Base-by-base conservation (phyloP, 2,797 vertebrate genomes). In the Nannoperca obscura region DNA sequence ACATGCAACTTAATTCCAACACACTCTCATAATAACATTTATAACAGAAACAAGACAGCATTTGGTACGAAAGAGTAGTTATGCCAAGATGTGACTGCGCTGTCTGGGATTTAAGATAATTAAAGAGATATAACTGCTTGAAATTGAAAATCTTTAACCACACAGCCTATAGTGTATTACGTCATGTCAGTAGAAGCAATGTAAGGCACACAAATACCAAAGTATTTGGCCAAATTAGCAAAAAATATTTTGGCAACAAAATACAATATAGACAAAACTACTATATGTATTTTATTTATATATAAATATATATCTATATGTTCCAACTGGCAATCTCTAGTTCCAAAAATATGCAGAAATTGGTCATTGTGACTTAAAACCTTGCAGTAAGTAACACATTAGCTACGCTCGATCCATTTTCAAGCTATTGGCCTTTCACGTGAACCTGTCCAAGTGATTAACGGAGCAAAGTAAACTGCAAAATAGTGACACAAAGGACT, bases 401-500 rank as follows among this genome's bases (percentile, higher is more conserved):
- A 53, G 60, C 58, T 40, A 19, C 68, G 58, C 69, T 78, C 55
- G 7, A 52, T 82, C 71, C 50, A 58, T 89, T 87, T 84, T 54
- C 49, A 78, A 77, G 67, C 27, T 86, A 88, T 87, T 85, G 88
- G 85, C 84, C 83, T 84, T 71, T 67, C 62, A 71, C 55, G 67
- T 82, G 62, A 59, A 68, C n/a, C 15, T 70, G 42, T 87, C 83
- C 24, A 0, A 46, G 80, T 78, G 84, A 84, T 75, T 83, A 87
- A 83, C 80, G 75, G 65, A 78, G 82, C 76, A 85, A 87, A 83
- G 81, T 73, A 86, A 90, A 87, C 60, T 42, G 81, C 42, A 66
- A 68, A 73, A 80, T 60, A 81, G 65, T 77, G 86, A 88, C 85
- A 84, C 60, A 84, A 77, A 86, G 75, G 70, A 30, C 61, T 84